A percentile compares a stretch with the other conserved stretches of the same genome.
phyloP scores from a whole-genome alignment of 2,797 vertebrate genomes.

The Balearica regulorum region DNA sequence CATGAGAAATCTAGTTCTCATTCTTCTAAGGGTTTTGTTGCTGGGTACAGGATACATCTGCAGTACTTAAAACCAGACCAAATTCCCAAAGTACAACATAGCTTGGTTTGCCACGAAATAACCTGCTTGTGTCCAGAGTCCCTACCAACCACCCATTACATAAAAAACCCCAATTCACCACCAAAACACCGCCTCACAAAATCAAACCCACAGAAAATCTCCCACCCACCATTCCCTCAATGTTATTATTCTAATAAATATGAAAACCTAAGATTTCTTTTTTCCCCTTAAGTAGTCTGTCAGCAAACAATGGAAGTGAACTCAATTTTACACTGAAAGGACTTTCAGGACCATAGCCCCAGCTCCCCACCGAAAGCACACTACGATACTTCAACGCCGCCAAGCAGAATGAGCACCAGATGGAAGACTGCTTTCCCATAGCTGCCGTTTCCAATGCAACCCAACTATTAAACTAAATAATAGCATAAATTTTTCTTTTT shows the following conservation, averaged over 20 bases:
- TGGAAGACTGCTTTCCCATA: not conserved
- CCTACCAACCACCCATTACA: not conserved
- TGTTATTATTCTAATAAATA: not conserved
- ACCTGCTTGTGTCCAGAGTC: rapidly evolving
- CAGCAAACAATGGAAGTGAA: not conserved
- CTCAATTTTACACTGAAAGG: not conserved
- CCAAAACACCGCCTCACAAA: not conserved
- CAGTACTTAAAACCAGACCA: not conserved
- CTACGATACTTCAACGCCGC: rapidly evolving
- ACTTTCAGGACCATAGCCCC: not conserved
- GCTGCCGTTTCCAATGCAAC: not conserved
- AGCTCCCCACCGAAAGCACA: not conserved
- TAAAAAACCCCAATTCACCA: not conserved
- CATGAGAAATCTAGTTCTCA: not conserved
- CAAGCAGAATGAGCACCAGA: not conserved
- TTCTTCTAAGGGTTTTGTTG: not conserved
- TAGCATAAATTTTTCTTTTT: not conserved
- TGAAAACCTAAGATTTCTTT: not conserved
- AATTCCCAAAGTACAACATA: not conserved
- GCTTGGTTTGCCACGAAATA: not conserved
- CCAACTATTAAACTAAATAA: not conserved
- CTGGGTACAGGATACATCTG: not conserved
- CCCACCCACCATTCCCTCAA: not conserved
- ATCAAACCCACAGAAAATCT: not conserved
- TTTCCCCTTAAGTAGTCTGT: not conserved